Evolutionary conservation across 2,113 vertebrate genomes (phyloP).

Genomic region (Nannobrachium achirus): DNA sequence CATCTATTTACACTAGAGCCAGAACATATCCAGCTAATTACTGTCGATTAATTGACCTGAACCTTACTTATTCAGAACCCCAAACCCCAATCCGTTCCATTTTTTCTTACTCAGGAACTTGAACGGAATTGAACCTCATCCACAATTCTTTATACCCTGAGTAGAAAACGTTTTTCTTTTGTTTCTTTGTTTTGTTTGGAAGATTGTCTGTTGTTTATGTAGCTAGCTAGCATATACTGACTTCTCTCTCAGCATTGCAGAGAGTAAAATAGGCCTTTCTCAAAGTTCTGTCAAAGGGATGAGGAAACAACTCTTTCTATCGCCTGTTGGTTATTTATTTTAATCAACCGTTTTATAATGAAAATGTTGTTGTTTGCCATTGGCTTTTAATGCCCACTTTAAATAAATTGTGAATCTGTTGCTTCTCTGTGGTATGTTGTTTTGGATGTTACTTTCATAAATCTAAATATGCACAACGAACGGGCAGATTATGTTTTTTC

Average conservation of each 20-base stretch:
- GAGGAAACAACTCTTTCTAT: conserved; percentile 20
- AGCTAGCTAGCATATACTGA: background rate
- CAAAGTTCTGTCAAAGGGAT: conserved; percentile 53
- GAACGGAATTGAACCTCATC: conserved; percentile 10
- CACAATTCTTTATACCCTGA: conserved; percentile 17
- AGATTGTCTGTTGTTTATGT: conserved; percentile 1
- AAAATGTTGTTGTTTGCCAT: conserved; percentile 41
- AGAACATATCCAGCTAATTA: no score
- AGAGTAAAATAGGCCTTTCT: conserved; percentile 34
- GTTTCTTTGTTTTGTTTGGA: background rate
- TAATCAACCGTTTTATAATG: conserved; percentile 35
- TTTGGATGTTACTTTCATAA: background rate
- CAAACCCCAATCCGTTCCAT: background rate
- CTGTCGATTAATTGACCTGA: background rate
- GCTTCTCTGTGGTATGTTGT: background rate
- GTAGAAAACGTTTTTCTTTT: background rate
- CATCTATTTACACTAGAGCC: no score
- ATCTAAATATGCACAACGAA: background rate
- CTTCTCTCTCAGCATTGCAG: background rate
- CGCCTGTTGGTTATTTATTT: conserved; percentile 29
- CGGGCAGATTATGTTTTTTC: background rate
- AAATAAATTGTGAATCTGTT: conserved; percentile 54
- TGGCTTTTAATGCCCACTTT: conserved; percentile 41
- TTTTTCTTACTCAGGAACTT: conserved; percentile 32
- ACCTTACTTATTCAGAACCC: conserved; percentile 24